Evolutionary conservation across 2,113 vertebrate genomes (phyloP).

Genomic region (Centropus unirufus): DNA sequence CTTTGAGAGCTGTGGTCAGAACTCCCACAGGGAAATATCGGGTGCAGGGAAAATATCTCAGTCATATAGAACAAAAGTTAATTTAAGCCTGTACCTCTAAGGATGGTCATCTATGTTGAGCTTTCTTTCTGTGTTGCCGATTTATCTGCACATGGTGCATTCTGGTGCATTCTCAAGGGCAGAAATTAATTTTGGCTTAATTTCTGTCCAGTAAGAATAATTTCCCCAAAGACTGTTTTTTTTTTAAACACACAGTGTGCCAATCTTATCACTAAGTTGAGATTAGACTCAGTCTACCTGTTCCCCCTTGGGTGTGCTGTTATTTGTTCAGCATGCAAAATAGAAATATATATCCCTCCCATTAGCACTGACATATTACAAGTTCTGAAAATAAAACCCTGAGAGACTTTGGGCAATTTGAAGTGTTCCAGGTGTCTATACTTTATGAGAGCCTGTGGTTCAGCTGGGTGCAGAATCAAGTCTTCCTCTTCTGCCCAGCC

Average conservation of each 20-base stretch:
- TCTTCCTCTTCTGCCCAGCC: rapidly evolving
- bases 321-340: neutral
- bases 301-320: rapidly evolving
- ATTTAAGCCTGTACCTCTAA: neutral
- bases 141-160: neutral
- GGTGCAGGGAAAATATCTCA: neutral
- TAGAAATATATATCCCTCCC: neutral
- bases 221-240: neutral
- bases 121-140: neutral
- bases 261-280: neutral
- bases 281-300: neutral
- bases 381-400: neutral
- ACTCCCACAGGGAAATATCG: neutral
- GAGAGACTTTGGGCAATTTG: neutral
- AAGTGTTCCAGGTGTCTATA: neutral
- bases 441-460: neutral
- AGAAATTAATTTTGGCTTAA: neutral
- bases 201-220: neutral
- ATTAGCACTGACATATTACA: neutral
- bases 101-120: neutral
- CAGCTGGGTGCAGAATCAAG: neutral
- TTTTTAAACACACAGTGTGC: neutral
- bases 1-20: neutral
- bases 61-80: neutral
- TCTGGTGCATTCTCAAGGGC: neutral